phyloP scores from a whole-genome alignment of 1,140 invertebrate genomes.

The Lasioglossum baleicum region DNA sequence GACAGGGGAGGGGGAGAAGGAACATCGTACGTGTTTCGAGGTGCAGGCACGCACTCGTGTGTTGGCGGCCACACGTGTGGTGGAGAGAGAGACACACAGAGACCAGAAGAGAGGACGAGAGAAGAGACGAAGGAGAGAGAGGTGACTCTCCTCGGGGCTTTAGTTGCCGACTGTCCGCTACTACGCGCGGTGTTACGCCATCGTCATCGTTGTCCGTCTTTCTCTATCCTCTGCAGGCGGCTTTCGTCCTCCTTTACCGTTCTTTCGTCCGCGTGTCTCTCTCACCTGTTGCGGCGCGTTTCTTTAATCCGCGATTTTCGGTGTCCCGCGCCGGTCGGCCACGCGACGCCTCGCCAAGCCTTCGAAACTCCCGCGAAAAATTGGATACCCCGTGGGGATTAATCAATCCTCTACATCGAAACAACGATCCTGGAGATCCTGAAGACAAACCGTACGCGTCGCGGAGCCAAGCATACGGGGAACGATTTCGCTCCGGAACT shows the following conservation, averaged over 20 bases:
- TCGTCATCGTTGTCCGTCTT: conserved; percentile 55
- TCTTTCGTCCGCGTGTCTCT: conserved; percentile 21
- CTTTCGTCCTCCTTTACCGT: conserved; percentile 15
- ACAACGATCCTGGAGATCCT: background rate
- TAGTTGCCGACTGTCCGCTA: conserved; percentile 74
- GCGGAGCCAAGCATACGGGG: background rate
- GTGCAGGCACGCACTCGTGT: conserved; percentile 55
- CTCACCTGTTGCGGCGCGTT: conserved; percentile 51
- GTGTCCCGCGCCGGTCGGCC: conserved; percentile 5
- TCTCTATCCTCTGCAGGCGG: background rate
- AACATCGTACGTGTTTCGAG: conserved; percentile 47
- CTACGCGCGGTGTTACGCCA: conserved; percentile 67
- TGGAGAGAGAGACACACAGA: conserved; percentile 61
- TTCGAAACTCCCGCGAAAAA: background rate
- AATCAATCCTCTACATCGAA: background rate
- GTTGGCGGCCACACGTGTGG: conserved; percentile 57
- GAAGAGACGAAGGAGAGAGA: conserved; percentile 67
- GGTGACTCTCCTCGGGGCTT: conserved; percentile 71
- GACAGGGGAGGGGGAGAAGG: conserved; percentile 3
- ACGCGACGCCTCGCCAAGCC: background rate
- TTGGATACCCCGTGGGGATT: too few relatives aligned
- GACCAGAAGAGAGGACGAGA: conserved; percentile 60
- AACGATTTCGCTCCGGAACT: background rate
- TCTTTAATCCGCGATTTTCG: conserved; percentile 44
- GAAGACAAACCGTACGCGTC: background rate